phyloP scores from a whole-genome alignment of 2,888 invertebrate genomes.

The Pyrochroa serraticornis region DNA sequence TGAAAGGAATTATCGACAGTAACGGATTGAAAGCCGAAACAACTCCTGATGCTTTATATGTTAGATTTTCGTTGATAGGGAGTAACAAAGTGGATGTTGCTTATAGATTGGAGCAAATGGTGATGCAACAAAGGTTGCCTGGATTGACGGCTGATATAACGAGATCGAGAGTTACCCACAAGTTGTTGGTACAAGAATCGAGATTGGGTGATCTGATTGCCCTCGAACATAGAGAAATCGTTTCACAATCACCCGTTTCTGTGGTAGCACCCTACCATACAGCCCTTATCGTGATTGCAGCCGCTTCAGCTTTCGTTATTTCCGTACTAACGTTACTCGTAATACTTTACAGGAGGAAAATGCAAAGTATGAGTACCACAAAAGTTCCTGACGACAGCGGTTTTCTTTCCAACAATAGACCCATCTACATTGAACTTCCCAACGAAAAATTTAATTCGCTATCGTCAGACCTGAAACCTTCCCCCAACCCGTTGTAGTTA shows the following conservation, averaged over 20 bases:
- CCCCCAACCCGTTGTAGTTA: constrained; percentile 11
- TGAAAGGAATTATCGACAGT: constrained; percentile 57
- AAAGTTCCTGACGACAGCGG: constrained; percentile 58
- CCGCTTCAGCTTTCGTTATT: constrained; percentile 80
- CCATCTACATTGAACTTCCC: constrained; percentile 72
- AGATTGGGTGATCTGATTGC: constrained; percentile 55
- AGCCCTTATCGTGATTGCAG: constrained; percentile 76
- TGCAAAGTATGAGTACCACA: constrained; percentile 62
- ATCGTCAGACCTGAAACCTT: constrained; percentile 25
- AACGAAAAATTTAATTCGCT: constrained; percentile 60
- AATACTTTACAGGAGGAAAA: constrained; percentile 73
- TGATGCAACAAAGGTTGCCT: constrained; percentile 60
- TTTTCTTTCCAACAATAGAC: constrained; percentile 68
- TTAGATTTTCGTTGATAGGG: constrained; percentile 72
- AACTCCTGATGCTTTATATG: constrained; percentile 60
- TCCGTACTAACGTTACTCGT: constrained; percentile 77
- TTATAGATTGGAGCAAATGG: constrained; percentile 79
- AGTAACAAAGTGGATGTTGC: constrained; percentile 79
- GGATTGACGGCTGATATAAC: constrained; percentile 68
- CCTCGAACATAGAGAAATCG: constrained; percentile 70
- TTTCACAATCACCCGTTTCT: constrained; percentile 71
- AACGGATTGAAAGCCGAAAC: constrained; percentile 63
- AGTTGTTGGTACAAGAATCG: constrained; percentile 54
- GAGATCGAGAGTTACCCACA: constrained; percentile 68
- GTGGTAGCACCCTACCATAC: constrained; percentile 76